These are phyloP conservation scores for Trissolcus japonicus DNA, from an alignment of 2,888 invertebrate genomes.

Conservation along the genomic window DNA sequence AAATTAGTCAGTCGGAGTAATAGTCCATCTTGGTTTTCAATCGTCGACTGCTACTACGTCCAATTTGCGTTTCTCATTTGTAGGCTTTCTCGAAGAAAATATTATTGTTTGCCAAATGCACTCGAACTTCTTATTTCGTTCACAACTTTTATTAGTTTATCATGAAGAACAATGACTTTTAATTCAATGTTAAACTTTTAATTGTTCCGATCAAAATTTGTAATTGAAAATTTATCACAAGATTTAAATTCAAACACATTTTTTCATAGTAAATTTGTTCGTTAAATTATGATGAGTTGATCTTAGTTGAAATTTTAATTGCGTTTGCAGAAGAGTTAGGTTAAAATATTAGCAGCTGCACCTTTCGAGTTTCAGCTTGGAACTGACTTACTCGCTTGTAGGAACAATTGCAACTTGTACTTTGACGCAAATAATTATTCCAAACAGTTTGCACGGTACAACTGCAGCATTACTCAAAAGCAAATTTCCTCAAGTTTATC, in stretches of 20 bases:
- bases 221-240: too few relatives aligned
- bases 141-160: too few relatives aligned
- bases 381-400: conserved; percentile 22
- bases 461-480: conserved; percentile 37
- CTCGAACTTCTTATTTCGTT: too few relatives aligned
- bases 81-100: background rate
- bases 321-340: too few relatives aligned
- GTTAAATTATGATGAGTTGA: background rate
- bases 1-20: conserved; percentile 23
- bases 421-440: conserved; percentile 41
- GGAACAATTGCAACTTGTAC: conserved; percentile 34
- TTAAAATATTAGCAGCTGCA: conserved; percentile 5
- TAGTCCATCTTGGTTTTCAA: conserved; percentile 28
- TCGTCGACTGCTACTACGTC: background rate
- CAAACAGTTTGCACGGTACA: conserved; percentile 23
- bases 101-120: background rate
- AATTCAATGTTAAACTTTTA: too few relatives aligned
- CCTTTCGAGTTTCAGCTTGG: background rate
- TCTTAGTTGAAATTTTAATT: conserved; percentile 1
- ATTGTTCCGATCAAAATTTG: too few relatives aligned
- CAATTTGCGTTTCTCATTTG: conserved; percentile 15
- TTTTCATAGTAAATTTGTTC: too few relatives aligned
- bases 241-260: too few relatives aligned
- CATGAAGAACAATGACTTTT: too few relatives aligned
- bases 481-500: conserved; percentile 53